Base-by-base conservation (phyloP, 2,888 invertebrate species). In the Apamea epomidion region DNA sequence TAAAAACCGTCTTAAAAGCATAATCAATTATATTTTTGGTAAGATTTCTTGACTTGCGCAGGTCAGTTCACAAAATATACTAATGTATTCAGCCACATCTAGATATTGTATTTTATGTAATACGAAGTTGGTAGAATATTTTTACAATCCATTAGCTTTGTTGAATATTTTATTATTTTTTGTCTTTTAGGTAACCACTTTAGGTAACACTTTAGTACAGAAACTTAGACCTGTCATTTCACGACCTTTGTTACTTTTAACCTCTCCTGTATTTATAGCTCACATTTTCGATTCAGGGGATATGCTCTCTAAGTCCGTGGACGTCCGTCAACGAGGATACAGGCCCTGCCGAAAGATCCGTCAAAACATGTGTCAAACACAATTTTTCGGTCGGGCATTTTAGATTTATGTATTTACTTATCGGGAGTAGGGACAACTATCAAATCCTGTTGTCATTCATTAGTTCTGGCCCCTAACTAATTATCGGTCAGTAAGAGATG, bases 91-190 rank as follows among this genome's bases (percentile, higher is more conserved):
- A 75, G 54, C 29, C 45, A 0, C 69, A 81, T 29, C 45, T 81
- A 54, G 14, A 75, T 45, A 73, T 58, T 65, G 64, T 45, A 51
- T 45, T 71, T 79, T 54, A 58, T 29, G 29, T 29, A 67, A 62
- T n/a, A 42, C 42, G 10, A 79, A 37, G 29, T 64, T 65, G n/a
- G 16, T 25, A 54, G 54, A 54, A 71, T 73, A 65, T 60, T 73
- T 76, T 51, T 70, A 67, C 8, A 18, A 67, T 70, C 77, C 79
- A 78, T 85, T 80, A 82, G 69, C 25, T 58, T 18, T 21, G 29
- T 60, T 82, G 75, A 71, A 82, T 79, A 75, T 77, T 80, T 82
- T 78, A 81, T 68, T 62, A 37, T 54, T 62, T 76, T 69, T 74
- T 54, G 62, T 54, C 18, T 68, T 32, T 12, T 21, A 48, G 5